Base-by-base conservation (phyloP, 2,113 vertebrate genomes). In the Prionailurus bengalensis region DNA sequence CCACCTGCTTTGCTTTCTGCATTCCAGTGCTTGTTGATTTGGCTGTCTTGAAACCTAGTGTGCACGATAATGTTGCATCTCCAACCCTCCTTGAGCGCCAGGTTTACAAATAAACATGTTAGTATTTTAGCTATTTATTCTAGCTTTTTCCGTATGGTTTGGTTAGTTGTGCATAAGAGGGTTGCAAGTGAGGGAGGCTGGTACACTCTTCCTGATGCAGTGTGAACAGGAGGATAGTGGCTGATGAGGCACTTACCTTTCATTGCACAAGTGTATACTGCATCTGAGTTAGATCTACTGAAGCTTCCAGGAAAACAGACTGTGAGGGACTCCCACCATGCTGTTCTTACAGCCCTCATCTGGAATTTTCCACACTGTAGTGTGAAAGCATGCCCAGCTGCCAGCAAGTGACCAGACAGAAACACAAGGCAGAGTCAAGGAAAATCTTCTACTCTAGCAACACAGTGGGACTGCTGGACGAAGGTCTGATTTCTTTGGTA, bases 131-230 rank as follows among this genome's bases (percentile, higher is more conserved):
- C 21, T 79, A 51, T 81, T 68, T 48, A 36, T 45, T 68, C 29
- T 16, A 51, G 21, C 9, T 55, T 13, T 29, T 65, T 12, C 21
- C 12, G 3, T 79, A 71, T 21, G 31, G 27, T 74, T 96, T 82
- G 58, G 11, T 21, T 36, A 74, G 5, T 4, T 86, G n/a, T 73
- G 25, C n/a, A 71, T 21, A 63, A 90, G 15, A 17, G 7, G 5
- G 0, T 4, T 42, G 1, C 61, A 58, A 66, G 3, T 4, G 1
- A 9, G 25, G 42, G 61, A 7, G 3, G 36, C 1, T 13, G 68
- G 17, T 33, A 10, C 3, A 0, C 1, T 63, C 15, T 89, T 76
- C 16, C 16, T 36, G 33, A 65, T 87, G 48, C n/a, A 12, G 4
- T 12, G 8, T 3, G 36, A 48, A 29, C 25, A 58, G 21, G 13